Base-by-base conservation (phyloP, 1,140 invertebrate species). In the Myzus persicae region DNA sequence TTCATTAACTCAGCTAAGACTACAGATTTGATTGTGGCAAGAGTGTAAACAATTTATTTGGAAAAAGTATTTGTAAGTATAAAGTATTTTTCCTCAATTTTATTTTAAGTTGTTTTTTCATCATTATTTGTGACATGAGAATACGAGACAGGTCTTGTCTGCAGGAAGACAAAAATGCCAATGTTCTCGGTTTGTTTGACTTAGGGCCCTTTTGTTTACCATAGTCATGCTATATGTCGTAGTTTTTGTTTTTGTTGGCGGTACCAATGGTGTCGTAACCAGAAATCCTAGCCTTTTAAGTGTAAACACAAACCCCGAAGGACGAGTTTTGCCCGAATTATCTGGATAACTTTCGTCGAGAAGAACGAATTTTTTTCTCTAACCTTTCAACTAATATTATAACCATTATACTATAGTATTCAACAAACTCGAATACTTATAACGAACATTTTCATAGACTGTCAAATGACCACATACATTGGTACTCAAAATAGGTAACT, bases 221-320 rank as follows among this genome's bases (percentile, higher is more conserved):
- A 31, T 87, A 42, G 26, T 11, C 84, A 44, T 8, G 48, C 26
- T 48, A 76, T 76, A 76, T 76, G 20, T 36, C 24, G 46, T 89
- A 51, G 87, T 89, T 51, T 8, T 89, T 89, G 87, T 89, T 89
- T 51, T 89, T 38, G 87, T 89, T 89, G 22, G 20, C 20, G 9
- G 31, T n/a, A 44, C 84, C 31, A 31, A 44, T 18, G 26, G 22
- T n/a, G 46, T 38, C 87, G 87, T 89, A n/a, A 51, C 36, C 87
- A 36, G n/a, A 44, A 38, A 51, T 51, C 48, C 48, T 40, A 31
- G 26, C 42, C 46, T 38, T 89, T 51, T 51, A 48, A 38, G 44
- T 89, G 87, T 38, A 54, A 89, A 89, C 87, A 89, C 24, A 26
- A 38, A 40, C 48, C 42, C 48, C 46, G 36, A 51, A 22, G 87